A percentile compares a stretch with the other conserved stretches of the same genome.
Conservation (phyloP, 2,888 invertebrate genomes). For the Patella caerulea region DNA sequence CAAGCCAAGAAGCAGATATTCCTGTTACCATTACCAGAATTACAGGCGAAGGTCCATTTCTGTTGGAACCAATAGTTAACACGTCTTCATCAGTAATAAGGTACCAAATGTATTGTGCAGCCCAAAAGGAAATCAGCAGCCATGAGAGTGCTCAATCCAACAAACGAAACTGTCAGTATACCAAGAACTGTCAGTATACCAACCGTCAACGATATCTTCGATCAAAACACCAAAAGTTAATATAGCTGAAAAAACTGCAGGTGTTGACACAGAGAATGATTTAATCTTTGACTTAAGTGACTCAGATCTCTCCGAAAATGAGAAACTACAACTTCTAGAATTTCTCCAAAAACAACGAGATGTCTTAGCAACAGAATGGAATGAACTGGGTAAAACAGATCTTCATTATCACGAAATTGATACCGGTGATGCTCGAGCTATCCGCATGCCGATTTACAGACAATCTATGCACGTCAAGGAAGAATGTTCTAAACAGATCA, state of each 20-base stretch:
- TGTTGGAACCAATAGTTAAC: background rate
- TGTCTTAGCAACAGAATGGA: slow-evolving; percentile 27
- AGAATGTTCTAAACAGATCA: slow-evolving; percentile 29
- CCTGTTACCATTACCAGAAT: too few relatives aligned
- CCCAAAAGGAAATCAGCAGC: background rate
- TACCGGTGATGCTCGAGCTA: slow-evolving; percentile 32
- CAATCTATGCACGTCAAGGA: slow-evolving; percentile 22
- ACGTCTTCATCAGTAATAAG: background rate
- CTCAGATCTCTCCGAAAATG: slow-evolving; percentile 12
- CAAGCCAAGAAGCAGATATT: too few relatives aligned
- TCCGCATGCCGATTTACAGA: slow-evolving; percentile 30
- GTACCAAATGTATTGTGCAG: background rate
- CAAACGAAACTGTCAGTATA: slow-evolving; percentile 23
- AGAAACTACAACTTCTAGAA: slow-evolving; percentile 2
- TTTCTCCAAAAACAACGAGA: slow-evolving; percentile 13
- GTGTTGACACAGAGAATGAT: background rate
- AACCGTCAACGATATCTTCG: background rate
- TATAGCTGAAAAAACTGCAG: background rate
- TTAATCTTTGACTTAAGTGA: slow-evolving; percentile 19
- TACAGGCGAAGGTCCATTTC: too few relatives aligned
- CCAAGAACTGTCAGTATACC: slow-evolving; percentile 24
- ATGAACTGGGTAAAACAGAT: slow-evolving; percentile 35
- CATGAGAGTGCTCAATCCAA: slow-evolving; percentile 30
- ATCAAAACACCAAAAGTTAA: background rate
- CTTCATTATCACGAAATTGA: slow-evolving; percentile 36